Conservation (phyloP, 2,113 vertebrate species). For the Triplophysa dalaica region DNA sequence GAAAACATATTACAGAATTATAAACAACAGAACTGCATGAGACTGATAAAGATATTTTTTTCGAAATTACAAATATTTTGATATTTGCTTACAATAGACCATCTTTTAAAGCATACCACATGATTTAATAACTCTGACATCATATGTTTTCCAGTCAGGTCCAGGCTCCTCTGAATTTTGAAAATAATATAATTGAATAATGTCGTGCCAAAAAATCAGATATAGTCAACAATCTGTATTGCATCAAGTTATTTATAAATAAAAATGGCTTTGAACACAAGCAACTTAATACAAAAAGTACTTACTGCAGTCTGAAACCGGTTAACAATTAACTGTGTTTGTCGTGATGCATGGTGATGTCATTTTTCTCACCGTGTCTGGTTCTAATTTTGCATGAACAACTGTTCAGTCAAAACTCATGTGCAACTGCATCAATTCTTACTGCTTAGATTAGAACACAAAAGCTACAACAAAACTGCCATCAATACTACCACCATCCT, state of each 20-base stretch:
- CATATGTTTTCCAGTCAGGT: not conserved
- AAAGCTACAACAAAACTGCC: not conserved
- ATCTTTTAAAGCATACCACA: not conserved
- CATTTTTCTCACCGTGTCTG: not conserved
- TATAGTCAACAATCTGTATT: too few relatives aligned
- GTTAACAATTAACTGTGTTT: too few relatives aligned
- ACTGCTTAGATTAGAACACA: not conserved
- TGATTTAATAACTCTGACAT: not conserved
- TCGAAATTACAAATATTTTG: not conserved
- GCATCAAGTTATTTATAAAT: not conserved
- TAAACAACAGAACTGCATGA: not conserved
- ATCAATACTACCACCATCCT: not conserved
- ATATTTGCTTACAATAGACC: not conserved
- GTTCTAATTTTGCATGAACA: not conserved
- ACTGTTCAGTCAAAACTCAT: not conserved
- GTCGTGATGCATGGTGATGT: not conserved
- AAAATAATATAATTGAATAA: too few relatives aligned
- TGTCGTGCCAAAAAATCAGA: too few relatives aligned
- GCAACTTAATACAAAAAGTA: slow-evolving; percentile 2
- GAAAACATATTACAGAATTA: not conserved
- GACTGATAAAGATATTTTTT: too few relatives aligned
- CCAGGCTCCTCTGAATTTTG: not conserved
- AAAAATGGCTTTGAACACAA: slow-evolving; percentile 3
- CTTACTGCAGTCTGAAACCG: too few relatives aligned
- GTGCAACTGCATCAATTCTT: not conserved